phyloP scores from a whole-genome alignment of 2,888 invertebrate species.

The Dryobota labecula region DNA sequence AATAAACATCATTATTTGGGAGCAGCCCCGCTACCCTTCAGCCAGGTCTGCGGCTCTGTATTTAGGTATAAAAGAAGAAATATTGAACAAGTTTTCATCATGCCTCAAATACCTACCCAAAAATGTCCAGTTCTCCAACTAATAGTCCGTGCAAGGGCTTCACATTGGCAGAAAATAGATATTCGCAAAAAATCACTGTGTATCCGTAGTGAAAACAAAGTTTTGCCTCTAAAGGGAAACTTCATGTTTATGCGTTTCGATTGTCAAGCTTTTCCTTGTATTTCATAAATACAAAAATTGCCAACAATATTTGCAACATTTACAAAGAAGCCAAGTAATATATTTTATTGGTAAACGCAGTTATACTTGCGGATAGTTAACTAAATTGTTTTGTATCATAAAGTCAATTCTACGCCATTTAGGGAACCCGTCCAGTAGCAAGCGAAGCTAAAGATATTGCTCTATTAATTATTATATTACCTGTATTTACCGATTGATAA shows the following conservation, averaged over 20 bases:
- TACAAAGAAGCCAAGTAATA: conserved; percentile 45
- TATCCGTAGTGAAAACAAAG: not conserved
- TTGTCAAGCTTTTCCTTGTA: not conserved
- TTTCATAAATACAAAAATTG: not conserved
- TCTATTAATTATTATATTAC: conserved; percentile 32
- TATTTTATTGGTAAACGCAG: conserved; percentile 54
- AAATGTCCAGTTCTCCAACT: too few species aligned
- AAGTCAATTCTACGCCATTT: conserved; percentile 59
- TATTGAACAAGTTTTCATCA: too few species aligned
- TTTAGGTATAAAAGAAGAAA: too few species aligned
- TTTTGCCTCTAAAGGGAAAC: not conserved
- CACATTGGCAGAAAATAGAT: not conserved
- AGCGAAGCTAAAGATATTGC: conserved; percentile 47
- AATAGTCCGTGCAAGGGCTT: not conserved
- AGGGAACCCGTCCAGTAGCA: conserved; percentile 37
- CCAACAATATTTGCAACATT: not conserved
- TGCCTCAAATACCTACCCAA: too few species aligned
- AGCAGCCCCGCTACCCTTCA: too few species aligned
- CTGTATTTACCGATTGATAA: conserved; percentile 22
- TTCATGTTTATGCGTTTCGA: not conserved
- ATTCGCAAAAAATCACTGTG: not conserved
- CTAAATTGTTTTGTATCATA: conserved; percentile 70
- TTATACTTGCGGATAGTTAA: conserved; percentile 57
- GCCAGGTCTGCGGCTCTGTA: too few species aligned
- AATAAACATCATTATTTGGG: too few species aligned